A percentile compares a stretch with the other conserved stretches of the same genome.
Evolutionary conservation across 2,797 vertebrate genomes (phyloP).

Genomic region (Rhodeus uyekii): DNA sequence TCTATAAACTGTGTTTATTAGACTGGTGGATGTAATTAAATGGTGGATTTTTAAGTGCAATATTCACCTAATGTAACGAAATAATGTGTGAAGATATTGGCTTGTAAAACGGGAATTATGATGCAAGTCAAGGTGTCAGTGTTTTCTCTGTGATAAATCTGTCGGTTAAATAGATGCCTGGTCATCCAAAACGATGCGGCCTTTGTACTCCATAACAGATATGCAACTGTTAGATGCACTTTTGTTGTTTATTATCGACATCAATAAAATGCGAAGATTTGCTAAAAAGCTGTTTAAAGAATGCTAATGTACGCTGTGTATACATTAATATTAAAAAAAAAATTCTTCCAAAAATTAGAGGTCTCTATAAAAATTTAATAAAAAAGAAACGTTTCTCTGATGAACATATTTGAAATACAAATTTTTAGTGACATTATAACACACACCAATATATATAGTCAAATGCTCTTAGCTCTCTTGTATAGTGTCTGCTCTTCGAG

Average conservation of each 20-base stretch:
- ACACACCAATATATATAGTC: too few relatives aligned
- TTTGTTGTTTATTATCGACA: constrained; percentile 77
- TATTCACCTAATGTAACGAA: constrained; percentile 94
- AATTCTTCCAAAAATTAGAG: too few relatives aligned
- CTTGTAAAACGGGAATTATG: constrained; percentile 91
- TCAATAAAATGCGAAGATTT: constrained; percentile 54
- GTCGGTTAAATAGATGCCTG: constrained; percentile 82
- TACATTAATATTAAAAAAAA: too few relatives aligned
- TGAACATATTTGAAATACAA: neutral
- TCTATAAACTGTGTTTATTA: constrained; percentile 97
- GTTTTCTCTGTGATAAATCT: constrained; percentile 94
- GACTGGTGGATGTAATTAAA: constrained; percentile 98
- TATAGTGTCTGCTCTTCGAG: neutral
- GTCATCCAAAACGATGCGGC: constrained; percentile 80
- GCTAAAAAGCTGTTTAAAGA: constrained; percentile 6
- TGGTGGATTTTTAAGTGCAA: constrained; percentile 95
- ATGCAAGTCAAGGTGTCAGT: constrained; percentile 91
- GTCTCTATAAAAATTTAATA: too few relatives aligned
- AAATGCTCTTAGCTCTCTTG: neutral
- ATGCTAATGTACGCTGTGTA: neutral
- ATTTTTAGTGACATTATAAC: neutral
- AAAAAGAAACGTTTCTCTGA: neutral
- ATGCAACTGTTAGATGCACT: constrained; percentile 76
- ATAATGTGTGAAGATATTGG: constrained; percentile 89
- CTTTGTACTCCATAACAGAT: constrained; percentile 81